A percentile compares a stretch with the other conserved stretches of the same genome.
phyloP scores from a whole-genome alignment of 2,113 vertebrate species.

The Clarias batrachus region DNA sequence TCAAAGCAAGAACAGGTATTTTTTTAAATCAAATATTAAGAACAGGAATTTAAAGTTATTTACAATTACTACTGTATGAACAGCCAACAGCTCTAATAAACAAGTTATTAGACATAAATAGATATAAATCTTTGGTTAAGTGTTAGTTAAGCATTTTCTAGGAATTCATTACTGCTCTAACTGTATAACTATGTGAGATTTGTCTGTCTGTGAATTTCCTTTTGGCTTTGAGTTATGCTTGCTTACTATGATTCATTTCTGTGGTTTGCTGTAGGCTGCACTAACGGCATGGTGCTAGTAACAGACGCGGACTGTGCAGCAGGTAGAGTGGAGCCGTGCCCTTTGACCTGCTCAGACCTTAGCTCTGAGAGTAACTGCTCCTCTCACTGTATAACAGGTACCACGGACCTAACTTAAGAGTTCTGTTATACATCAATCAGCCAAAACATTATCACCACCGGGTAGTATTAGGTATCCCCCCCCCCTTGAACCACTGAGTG shows the following conservation, averaged over 20 bases:
- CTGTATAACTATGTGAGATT: neutral
- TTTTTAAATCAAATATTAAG: neutral
- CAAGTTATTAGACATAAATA: neutral
- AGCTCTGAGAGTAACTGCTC: conserved; percentile 69
- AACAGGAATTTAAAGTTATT: neutral
- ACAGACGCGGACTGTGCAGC: conserved; percentile 69
- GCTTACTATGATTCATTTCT: neutral
- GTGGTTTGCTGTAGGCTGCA: conserved; percentile 53
- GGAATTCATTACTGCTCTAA: neutral
- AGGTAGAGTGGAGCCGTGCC: conserved; percentile 69
- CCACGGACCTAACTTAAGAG: neutral
- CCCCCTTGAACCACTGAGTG: too few species aligned
- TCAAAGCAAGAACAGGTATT: neutral
- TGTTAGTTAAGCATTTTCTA: neutral
- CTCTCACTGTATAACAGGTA: conserved; percentile 74
- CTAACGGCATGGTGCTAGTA: conserved; percentile 70
- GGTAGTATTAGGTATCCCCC: too few species aligned
- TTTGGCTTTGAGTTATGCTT: neutral
- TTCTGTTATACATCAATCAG: neutral
- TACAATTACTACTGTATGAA: neutral
- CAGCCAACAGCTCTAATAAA: neutral
- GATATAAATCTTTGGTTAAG: neutral
- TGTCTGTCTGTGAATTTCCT: neutral
- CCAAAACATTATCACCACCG: too few species aligned
- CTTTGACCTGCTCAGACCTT: conserved; percentile 75